Conservation (phyloP, 1,140 invertebrate species). For the Drosophila novamexicana region DNA sequence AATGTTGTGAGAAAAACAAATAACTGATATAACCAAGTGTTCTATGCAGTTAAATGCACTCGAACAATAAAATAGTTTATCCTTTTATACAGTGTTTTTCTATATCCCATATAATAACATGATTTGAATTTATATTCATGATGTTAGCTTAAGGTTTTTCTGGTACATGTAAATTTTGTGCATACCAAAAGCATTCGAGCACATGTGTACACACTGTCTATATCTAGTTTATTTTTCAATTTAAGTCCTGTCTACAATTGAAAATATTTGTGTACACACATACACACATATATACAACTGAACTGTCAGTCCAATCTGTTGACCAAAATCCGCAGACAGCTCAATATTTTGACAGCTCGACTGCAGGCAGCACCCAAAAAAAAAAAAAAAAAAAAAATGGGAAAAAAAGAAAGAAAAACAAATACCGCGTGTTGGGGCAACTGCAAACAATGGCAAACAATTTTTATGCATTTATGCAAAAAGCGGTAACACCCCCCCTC, state of each 20-base stretch:
- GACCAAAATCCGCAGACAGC: constrained; percentile 62
- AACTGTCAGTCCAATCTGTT: constrained; percentile 49
- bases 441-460: constrained; percentile 79
- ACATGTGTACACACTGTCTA: background rate
- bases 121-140: no score
- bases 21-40: constrained; percentile 30
- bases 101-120: no score
- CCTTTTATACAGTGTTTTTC: no score
- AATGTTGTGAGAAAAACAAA: constrained; percentile 80
- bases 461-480: constrained; percentile 83
- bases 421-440: constrained; percentile 13
- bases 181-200: background rate
- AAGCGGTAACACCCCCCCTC: constrained; percentile 24
- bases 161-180: no score
- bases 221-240: constrained; percentile 57
- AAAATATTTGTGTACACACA: constrained; percentile 48
- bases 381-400: constrained; percentile 15
- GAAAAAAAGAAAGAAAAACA: background rate
- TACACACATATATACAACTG: constrained; percentile 6
- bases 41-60: background rate
- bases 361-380: constrained; percentile 30
- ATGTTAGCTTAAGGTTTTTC: no score
- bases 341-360: constrained; percentile 78
- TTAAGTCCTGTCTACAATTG: constrained; percentile 66
- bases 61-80: background rate